These are phyloP conservation scores for Acanthaster planci DNA, from an alignment of 35 echinoderm and acorn worm genomes.

Conservation along the genomic window DNA sequence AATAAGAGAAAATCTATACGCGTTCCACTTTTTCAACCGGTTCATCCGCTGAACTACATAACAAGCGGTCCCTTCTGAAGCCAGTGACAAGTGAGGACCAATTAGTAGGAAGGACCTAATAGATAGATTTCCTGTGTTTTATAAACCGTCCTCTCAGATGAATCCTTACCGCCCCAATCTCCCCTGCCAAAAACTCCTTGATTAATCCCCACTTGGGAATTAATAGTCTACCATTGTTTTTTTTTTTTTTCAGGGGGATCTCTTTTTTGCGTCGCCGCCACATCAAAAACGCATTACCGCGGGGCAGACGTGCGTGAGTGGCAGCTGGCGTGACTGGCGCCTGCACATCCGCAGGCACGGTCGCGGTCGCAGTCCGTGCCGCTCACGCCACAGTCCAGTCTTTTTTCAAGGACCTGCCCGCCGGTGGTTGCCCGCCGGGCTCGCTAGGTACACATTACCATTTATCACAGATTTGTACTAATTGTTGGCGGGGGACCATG, in stretches of 20 bases:
- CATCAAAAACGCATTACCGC: constrained; percentile 28
- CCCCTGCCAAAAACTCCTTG: constrained; percentile 2
- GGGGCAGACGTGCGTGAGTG: constrained; percentile 9
- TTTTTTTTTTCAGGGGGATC: background rate
- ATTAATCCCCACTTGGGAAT: constrained; percentile 13
- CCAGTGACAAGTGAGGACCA: too few species aligned
- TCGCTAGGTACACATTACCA: background rate
- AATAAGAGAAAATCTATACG: too few species aligned
- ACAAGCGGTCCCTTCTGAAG: too few species aligned
- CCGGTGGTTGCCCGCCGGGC: background rate
- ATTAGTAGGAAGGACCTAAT: too few species aligned
- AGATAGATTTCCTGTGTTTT: too few species aligned
- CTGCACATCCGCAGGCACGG: background rate
- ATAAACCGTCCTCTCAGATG: background rate
- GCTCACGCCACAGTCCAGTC: background rate
- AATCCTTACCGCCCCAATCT: constrained; percentile 11
- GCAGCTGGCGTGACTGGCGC: constrained; percentile 11
- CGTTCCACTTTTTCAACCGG: too few species aligned
- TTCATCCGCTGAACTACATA: too few species aligned
- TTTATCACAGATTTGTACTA: constrained; percentile 20
- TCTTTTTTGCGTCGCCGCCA: constrained; percentile 15
- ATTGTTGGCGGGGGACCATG: background rate
- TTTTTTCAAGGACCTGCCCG: background rate
- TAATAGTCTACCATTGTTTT: too few species aligned
- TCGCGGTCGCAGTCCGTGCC: background rate